These are phyloP conservation scores for Mellilla xanthometata DNA, from an alignment of 2,888 invertebrate species.

Conservation along the genomic window DNA sequence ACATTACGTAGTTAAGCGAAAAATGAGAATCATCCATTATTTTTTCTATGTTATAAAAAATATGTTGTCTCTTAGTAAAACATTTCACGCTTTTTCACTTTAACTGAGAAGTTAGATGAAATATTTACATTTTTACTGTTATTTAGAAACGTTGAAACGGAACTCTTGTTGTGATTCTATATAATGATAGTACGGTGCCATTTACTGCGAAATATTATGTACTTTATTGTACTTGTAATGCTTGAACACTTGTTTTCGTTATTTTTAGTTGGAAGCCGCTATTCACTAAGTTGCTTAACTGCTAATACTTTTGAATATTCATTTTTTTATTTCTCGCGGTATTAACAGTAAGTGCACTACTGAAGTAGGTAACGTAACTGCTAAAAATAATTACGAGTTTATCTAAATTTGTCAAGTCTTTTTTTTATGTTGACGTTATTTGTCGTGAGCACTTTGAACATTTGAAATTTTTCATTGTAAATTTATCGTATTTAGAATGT, in stretches of 20 bases:
- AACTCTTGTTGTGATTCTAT: slow-evolving; percentile 64
- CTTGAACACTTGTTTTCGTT: slow-evolving; percentile 56
- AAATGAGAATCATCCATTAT: background rate
- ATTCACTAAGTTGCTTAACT: slow-evolving; percentile 53
- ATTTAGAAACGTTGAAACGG: slow-evolving; percentile 21
- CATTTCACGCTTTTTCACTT: slow-evolving; percentile 15
- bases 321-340: slow-evolving; percentile 9
- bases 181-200: slow-evolving; percentile 73
- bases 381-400: too few relatives aligned
- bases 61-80: background rate
- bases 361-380: slow-evolving; percentile 4
- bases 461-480: too few relatives aligned
- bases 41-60: slow-evolving; percentile 1
- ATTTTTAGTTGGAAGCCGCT: slow-evolving; percentile 44
- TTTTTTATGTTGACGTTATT: too few relatives aligned
- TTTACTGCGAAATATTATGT: slow-evolving; percentile 63
- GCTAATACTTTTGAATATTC: slow-evolving; percentile 28
- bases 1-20: slow-evolving; percentile 1
- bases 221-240: slow-evolving; percentile 58
- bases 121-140: slow-evolving; percentile 7
- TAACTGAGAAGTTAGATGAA: background rate
- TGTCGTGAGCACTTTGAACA: too few relatives aligned
- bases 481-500: too few relatives aligned
- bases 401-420: too few relatives aligned
- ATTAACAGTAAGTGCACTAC: slow-evolving; percentile 17